phyloP scores from a whole-genome alignment of 2,888 invertebrate genomes.

The Drosophila mimetica region DNA sequence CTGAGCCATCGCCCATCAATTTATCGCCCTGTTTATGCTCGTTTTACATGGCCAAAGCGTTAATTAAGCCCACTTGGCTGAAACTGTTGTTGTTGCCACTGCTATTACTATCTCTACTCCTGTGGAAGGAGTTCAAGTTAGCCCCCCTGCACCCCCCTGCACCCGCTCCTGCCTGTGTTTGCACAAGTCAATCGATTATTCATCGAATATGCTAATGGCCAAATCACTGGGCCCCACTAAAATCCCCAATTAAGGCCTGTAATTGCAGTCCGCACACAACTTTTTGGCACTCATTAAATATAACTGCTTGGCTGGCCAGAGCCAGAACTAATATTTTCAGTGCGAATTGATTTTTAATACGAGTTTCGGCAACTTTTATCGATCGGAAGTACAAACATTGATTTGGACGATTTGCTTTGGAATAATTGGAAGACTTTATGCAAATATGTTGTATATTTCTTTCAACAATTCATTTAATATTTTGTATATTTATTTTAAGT shows the following conservation, averaged over 20 bases:
- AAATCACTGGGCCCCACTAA: conserved; percentile 22
- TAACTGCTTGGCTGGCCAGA: conserved; percentile 6
- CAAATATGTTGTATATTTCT: too few species aligned
- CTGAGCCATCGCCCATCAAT: conserved; percentile 4
- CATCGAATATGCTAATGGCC: conserved; percentile 26
- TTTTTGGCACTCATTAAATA: conserved; percentile 14
- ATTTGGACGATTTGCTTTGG: too few species aligned
- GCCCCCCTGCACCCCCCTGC: neutral
- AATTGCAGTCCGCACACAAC: conserved; percentile 25
- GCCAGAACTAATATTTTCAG: conserved; percentile 8
- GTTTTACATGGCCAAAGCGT: conserved; percentile 31
- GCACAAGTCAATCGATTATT: conserved; percentile 27
- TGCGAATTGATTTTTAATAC: conserved; percentile 3
- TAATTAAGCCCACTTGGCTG: conserved; percentile 20
- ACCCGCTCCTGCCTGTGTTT: neutral
- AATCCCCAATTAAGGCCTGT: conserved; percentile 20
- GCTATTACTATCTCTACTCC: neutral
- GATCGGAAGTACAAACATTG: neutral
- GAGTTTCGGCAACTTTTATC: neutral
- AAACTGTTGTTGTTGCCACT: conserved; percentile 4
- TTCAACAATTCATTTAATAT: too few species aligned
- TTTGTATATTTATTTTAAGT: too few species aligned
- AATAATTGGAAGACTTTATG: too few species aligned
- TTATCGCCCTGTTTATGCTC: conserved; percentile 17
- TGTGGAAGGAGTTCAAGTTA: conserved; percentile 5